Evolutionary conservation across 2,797 vertebrate genomes (phyloP), one percentile per base, ranked within the genome.

Genomic region (Lepilemur ruficaudatus): DNA sequence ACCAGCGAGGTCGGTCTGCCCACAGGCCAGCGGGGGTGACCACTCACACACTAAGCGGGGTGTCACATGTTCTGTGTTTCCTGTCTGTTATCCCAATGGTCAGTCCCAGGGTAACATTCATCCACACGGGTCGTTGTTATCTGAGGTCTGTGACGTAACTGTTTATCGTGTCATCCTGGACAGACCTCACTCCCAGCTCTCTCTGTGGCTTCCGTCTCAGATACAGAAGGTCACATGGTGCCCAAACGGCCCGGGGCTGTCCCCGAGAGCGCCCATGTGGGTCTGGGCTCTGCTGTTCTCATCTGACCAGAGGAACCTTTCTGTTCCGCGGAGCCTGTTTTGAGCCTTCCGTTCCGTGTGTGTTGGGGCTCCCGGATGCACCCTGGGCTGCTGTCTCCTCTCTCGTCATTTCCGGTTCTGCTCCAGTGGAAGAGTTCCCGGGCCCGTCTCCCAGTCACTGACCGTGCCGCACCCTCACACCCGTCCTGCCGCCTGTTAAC

Each of bases 191-290:
- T 23, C n/a, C 38, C 38, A 0, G 12, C 14, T 55, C 63, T 72
- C 55, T 75, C 48, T 52, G 23, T 89, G 78, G 55, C 57, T 94
- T 91, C 61, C n/a, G 70, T 85, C 65, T 94, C 48, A 18, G 46
- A 50, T 70, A 25, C 18, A 41, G 80, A 55, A 13, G 23, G 46
- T 15, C 30, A 8, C 11, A 4, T 30, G 72, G 75, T 28, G 38
- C 65, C 67, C 0, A 0, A 0, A n/a, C n/a, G 57, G 32, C 46
- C n/a, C 48, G 7, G 15, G 50, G 23, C 85, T n/a, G 46, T 75
- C 65, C 55, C 46, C 6, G 0, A 1, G 0, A 89, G 48, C 30
- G 18, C 32, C 30, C 4, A 1, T 22, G 43, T 20, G 75, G 14
- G 9, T 22, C 35, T 48, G 17, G 75, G 63, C 70, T 35, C 91